Conservation (phyloP, 2,797 vertebrate genomes). For the Nyctalus aviator region DNA sequence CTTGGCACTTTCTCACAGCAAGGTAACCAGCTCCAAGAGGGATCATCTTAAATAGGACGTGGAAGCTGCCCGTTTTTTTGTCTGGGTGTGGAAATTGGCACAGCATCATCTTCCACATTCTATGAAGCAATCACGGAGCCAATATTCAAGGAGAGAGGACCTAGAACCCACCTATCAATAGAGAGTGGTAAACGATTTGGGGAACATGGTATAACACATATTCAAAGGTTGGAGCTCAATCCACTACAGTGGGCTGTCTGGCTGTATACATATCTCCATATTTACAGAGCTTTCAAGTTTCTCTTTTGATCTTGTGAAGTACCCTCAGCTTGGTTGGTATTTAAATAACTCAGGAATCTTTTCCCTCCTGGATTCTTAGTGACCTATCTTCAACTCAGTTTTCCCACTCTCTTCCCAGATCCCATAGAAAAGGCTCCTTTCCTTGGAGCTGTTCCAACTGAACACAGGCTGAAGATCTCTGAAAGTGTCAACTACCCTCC, state of each 20-base stretch:
- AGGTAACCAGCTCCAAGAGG: neutral
- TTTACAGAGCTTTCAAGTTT: neutral
- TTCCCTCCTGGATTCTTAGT: neutral
- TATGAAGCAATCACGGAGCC: neutral
- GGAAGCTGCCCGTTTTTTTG: neutral
- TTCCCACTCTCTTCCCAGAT: slow-evolving; percentile 32
- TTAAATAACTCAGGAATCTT: slow-evolving; percentile 32
- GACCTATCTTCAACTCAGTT: neutral
- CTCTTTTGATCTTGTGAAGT: slow-evolving; percentile 9
- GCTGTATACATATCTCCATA: neutral
- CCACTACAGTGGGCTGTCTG: neutral
- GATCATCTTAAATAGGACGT: neutral
- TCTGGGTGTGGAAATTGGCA: neutral
- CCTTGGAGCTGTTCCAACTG: neutral
- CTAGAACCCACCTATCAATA: neutral
- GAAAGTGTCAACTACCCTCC: neutral
- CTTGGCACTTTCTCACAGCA: neutral
- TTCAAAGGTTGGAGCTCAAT: neutral
- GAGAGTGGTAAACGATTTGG: neutral
- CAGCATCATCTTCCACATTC: neutral
- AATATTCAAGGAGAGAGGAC: neutral
- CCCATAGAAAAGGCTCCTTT: neutral
- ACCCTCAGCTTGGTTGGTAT: neutral
- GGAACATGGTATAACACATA: neutral
- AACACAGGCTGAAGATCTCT: neutral